Evolutionary conservation across 2,113 vertebrate species (phyloP), one percentile per base, ranked within the genome.

Genomic region (Nibea albiflora): DNA sequence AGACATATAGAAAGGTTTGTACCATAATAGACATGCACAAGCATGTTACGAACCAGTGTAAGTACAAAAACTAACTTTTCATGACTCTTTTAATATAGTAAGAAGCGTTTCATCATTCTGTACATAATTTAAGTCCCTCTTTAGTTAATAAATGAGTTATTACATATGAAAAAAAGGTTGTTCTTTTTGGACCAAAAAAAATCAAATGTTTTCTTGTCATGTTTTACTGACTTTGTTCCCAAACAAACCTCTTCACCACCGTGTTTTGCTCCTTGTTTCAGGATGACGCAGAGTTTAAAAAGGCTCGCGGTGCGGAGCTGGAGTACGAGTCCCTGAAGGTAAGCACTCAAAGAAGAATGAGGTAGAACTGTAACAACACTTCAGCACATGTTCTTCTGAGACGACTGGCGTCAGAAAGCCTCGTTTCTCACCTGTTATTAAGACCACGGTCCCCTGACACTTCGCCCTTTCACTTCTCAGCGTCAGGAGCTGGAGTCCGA

Each of bases 261-360:
- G 7, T 12, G 3, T 71, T 76, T 54, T 72, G 0, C 16, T 70
- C 31, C 1, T 17, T 9, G 14, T 88, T 82, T 75, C 61, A 98
- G 98, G 97, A 98, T 79, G 96, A 98, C 79, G 96, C 88, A n/a
- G 89, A 97, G 91, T 96, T 95, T 71, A 96, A 96, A 89, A 97
- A 96, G 76, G 95, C 96, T 46, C 96, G 98, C 83, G 96, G 98
- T 47, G 97, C 97, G 20, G 98, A 99, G 83, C 90, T 99, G 92
- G 98, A 99, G 87, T 99, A 99, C 22, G 98, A 99, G 78, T 99
- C 98, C 0, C 97, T 99, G 65, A 99, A 99, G 96, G 98, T 99
- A 95, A 94, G 69, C 26, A 4, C 4, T 11, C 52, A 19, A 52
- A 56, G 4, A 11, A 35, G 50, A 9, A 14, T 0, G 11, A 53